Base-by-base conservation (phyloP, 2,888 invertebrate genomes). In the Timema podura region DNA sequence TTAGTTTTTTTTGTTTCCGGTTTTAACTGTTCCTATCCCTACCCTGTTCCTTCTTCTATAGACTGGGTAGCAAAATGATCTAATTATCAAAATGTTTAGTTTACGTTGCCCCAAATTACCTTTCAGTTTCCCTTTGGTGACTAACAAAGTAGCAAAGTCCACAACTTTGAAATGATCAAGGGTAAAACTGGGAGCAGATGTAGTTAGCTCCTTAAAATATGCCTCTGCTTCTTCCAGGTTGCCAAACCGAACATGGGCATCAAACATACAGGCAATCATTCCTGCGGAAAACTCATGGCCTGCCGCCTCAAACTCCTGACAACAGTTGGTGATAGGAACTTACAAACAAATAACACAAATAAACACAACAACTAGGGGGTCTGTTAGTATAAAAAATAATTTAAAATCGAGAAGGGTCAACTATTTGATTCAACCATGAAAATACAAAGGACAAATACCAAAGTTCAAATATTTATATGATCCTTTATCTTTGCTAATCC, bases 161-260 rank as follows among this genome's bases (percentile, higher is more conserved):
- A 91, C 81, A 3, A 90, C 79, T 79, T 91, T 91, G 77, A 83
- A 87, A 74, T 86, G 86, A 77, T 91, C 91, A 15, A 91, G 75
- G 0, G 78, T 79, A 76, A 90, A 90, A 71, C 83, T 83, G 6
- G 87, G 84, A 72, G 84, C 81, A 0, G 79, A 76, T 70, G 80
- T 81, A 76, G 82, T 85, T 5, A 90, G 77, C n/a, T 86, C 84
- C 0, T 83, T 78, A 13, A 88, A 81, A 10, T 81, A 78, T 0
- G 82, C 66, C 70, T 87, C 81, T 0, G 90, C 89, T 16, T 83
- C 78, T 0, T 85, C 81, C 0, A 87, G 71, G 74, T 88, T 83
- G 46, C 84, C 85, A 0, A 83, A 79, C 76, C 85, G 86, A 5
- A 87, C 83, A 78, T 87, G 85, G 5, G 87, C 78, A 73, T 89